These are phyloP conservation scores for Blennius ocellaris DNA, from an alignment of 2,113 vertebrate genomes.

Conservation along the genomic window DNA sequence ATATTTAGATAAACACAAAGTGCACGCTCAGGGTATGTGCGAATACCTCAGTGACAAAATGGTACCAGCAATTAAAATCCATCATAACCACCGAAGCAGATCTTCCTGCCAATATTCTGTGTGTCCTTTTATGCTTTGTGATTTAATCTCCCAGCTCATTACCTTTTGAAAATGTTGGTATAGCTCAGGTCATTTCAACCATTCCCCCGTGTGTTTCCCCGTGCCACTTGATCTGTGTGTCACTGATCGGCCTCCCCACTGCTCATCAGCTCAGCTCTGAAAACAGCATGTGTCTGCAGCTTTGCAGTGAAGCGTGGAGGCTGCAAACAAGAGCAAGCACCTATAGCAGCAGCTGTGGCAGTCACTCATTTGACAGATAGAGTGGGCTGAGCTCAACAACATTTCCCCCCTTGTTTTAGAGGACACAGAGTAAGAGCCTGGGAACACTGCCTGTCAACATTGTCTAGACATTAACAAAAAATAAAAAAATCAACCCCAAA, in stretches of 20 bases:
- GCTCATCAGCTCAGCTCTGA: conserved; percentile 38
- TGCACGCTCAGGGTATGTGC: conserved; percentile 7
- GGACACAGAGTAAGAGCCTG: conserved; percentile 28
- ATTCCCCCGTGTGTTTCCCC: conserved; percentile 43
- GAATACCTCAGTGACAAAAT: conserved; percentile 25
- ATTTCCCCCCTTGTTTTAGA: conserved; percentile 36
- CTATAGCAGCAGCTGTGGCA: conserved; percentile 34
- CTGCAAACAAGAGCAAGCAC: conserved; percentile 45
- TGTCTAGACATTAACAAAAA: conserved; percentile 15
- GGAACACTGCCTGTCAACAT: conserved; percentile 24
- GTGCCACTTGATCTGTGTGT: conserved; percentile 50
- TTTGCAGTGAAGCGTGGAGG: conserved; percentile 41
- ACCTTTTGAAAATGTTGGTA: conserved; percentile 66
- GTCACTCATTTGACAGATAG: conserved; percentile 59
- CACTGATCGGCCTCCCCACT: conserved; percentile 42
- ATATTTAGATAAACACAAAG: conserved; percentile 16
- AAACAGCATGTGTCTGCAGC: conserved; percentile 70
- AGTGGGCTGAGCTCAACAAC: conserved; percentile 52
- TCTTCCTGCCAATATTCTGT: conserved; percentile 48
- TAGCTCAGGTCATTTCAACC: conserved; percentile 40
- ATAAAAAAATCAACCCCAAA: background rate
- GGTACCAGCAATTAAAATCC: conserved; percentile 45
- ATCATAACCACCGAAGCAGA: conserved; percentile 28
- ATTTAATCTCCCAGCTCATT: conserved; percentile 64
- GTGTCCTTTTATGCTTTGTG: conserved; percentile 54